Evolutionary conservation across 2,113 vertebrate genomes (phyloP), one percentile per base, ranked within the genome.

Genomic region (Passer montanus): DNA sequence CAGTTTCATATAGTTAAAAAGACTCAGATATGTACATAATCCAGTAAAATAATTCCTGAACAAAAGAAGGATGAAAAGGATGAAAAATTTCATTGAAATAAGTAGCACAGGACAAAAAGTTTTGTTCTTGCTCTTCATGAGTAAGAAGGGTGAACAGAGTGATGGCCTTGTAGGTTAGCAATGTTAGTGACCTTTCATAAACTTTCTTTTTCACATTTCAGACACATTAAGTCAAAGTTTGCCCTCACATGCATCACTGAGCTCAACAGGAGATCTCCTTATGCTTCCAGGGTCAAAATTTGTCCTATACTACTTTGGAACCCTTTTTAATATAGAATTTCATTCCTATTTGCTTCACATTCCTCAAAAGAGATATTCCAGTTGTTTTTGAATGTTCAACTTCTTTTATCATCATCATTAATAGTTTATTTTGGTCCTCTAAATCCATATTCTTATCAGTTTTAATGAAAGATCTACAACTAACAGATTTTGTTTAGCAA

Each of bases 201-300:
- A 91, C 74, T 83, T 85, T 87, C 15, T 76, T 79, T 60, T 89
- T 72, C 66, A 49, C 41, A 53, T 91, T 95, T 92, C 69, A 89
- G 84, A 86, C 39, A 79, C 62, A 62, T 76, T 84, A 95, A 87
- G 87, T 95, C 91, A 93, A 85, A 62, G 73, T 89, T 63, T 94
- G 49, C 56, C 77, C 89, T 95, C 80, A 52, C 35, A 95, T 87
- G 93, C 84, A 87, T 89, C 87, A 80, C 55, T 90, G 93, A 94
- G 89, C 93, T 95, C 93, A 87, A 94, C 41, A 95, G 95, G 93
- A 95, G 50, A 72, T 39, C 41, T 85, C 69, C 49, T 52, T 89
- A 91, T 84, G 64, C 31, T 95, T 87, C 62, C 62, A 95, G 88
- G 87, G 78, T 66, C 74, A 95, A 89, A 64, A 85, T 79, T 39